Evolutionary conservation across 2,113 vertebrate species (phyloP).

Genomic region (Pampusana beccarii): DNA sequence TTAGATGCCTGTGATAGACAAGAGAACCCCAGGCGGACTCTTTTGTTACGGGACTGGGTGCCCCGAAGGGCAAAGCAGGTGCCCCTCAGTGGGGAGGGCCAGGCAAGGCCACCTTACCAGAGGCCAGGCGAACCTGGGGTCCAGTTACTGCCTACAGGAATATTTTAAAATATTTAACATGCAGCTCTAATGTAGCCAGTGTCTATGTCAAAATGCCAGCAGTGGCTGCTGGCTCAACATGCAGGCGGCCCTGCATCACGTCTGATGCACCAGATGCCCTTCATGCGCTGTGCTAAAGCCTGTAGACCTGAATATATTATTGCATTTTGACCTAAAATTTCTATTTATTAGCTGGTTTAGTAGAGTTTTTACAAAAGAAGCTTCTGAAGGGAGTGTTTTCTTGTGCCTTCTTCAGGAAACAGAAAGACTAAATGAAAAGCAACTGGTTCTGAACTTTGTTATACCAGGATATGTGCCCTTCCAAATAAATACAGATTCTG

Average conservation of each 20-base stretch:
- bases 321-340: background rate
- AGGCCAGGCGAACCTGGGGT: background rate
- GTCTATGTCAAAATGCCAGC: fast-evolving
- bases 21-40: background rate
- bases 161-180: fast-evolving
- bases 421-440: background rate
- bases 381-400: background rate
- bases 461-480: background rate
- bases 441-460: background rate
- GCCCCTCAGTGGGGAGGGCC: background rate
- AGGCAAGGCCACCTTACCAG: background rate
- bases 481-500: background rate
- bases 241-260: background rate
- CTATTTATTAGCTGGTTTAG: background rate
- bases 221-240: background rate
- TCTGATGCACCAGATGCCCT: background rate
- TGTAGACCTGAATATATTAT: background rate
- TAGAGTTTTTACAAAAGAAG: background rate
- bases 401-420: background rate
- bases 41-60: background rate
- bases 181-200: background rate
- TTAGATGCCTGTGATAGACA: background rate
- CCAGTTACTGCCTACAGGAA: background rate
- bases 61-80: background rate
- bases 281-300: background rate